Evolutionary conservation across 2,888 invertebrate species (phyloP).

Genomic region (Melolontha melolontha): DNA sequence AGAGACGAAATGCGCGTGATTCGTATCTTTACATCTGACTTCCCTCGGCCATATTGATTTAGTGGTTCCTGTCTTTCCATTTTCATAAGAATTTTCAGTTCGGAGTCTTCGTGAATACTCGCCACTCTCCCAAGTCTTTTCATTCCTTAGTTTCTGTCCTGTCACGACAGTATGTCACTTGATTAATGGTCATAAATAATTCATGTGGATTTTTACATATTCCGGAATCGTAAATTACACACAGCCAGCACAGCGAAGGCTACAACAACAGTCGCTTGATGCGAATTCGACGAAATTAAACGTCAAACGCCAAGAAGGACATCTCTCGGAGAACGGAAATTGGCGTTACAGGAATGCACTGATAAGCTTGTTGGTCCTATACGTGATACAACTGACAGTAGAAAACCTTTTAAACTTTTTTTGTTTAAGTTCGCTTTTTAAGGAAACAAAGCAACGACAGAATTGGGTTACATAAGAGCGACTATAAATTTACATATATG

Average conservation of each 20-base stretch:
- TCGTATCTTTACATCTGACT: conserved; percentile 54
- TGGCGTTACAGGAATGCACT: conserved; percentile 31
- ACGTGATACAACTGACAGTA: conserved; percentile 30
- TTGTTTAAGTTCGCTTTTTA: conserved; percentile 2
- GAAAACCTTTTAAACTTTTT: conserved; percentile 1
- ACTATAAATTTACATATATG: conserved; percentile 32
- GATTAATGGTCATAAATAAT: conserved; percentile 51
- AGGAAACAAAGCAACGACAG: conserved; percentile 9
- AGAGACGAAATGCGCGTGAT: conserved; percentile 55
- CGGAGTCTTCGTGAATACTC: conserved; percentile 30
- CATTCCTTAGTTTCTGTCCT: conserved; percentile 39
- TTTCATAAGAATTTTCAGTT: conserved; percentile 44
- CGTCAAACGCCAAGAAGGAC: conserved; percentile 31
- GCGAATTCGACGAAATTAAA: conserved; percentile 29
- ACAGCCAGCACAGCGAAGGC: conserved; percentile 29
- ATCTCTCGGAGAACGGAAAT: conserved; percentile 31
- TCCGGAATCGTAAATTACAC: conserved; percentile 37
- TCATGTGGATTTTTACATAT: conserved; percentile 43
- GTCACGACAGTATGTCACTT: conserved; percentile 49
- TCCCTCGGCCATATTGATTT: conserved; percentile 54
- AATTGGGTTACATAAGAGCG: conserved; percentile 22
- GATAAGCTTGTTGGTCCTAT: conserved; percentile 30
- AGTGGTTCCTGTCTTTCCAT: conserved; percentile 46
- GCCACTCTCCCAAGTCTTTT: conserved; percentile 27
- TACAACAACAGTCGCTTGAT: conserved; percentile 23